Evolutionary conservation across 2,888 invertebrate genomes (phyloP).

Genomic region (Malacosoma neustria): DNA sequence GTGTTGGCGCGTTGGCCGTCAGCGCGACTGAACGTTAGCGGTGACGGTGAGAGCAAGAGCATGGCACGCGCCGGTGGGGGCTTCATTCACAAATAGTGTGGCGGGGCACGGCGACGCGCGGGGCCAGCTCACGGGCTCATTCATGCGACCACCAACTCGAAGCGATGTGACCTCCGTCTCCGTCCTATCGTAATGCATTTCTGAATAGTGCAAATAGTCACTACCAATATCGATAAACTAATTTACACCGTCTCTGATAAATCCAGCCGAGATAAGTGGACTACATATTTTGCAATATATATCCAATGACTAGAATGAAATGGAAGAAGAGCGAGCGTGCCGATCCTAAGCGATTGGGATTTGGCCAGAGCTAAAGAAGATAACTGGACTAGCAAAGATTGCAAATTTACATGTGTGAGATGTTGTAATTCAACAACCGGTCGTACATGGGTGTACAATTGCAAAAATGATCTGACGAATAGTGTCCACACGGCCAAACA

Average conservation of each 20-base stretch:
- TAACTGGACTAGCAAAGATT: too few relatives aligned
- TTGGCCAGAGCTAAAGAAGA: too few relatives aligned
- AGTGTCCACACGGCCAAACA: conserved; percentile 10
- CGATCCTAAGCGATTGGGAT: too few relatives aligned
- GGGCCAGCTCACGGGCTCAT: conserved; percentile 45
- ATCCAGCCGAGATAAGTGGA: too few relatives aligned
- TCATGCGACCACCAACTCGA: conserved; percentile 46
- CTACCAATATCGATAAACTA: not conserved
- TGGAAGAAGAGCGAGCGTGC: too few relatives aligned
- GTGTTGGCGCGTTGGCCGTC: conserved; percentile 55
- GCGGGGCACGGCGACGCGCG: conserved; percentile 43
- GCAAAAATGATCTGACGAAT: conserved; percentile 32
- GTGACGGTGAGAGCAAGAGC: conserved; percentile 23
- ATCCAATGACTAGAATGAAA: too few relatives aligned
- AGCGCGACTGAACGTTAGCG: conserved; percentile 60
- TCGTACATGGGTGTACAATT: conserved; percentile 21
- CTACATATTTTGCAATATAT: too few relatives aligned
- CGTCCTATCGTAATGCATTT: not conserved
- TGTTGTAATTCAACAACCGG: conserved; percentile 27
- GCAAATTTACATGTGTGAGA: too few relatives aligned
- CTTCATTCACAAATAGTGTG: conserved; percentile 68
- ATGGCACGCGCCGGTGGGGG: conserved; percentile 64
- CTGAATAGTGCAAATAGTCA: not conserved
- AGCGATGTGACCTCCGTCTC: not conserved
- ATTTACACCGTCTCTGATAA: too few relatives aligned